These are phyloP conservation scores for Platysteira castanea DNA, from an alignment of 2,113 vertebrate genomes.

Conservation along the genomic window DNA sequence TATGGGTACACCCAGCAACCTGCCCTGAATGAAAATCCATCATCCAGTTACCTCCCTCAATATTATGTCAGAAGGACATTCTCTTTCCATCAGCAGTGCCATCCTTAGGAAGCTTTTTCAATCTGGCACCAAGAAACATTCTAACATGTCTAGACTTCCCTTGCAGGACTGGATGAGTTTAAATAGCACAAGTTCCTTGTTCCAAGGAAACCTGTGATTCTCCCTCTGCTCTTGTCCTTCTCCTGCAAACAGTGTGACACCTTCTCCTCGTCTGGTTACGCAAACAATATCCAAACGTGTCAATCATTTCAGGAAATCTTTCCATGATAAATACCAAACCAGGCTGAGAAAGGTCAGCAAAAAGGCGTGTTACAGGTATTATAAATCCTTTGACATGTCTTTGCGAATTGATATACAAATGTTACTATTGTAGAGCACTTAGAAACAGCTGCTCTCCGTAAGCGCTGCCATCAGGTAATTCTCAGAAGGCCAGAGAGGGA, in stretches of 20 bases:
- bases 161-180: not conserved
- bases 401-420: not conserved
- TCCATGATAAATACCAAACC: constrained; percentile 32
- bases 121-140: not conserved
- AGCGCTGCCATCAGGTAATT: not conserved
- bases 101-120: not conserved
- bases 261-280: not conserved
- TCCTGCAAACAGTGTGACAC: not conserved
- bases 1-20: not conserved
- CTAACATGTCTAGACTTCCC: not conserved
- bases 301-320: constrained; percentile 30
- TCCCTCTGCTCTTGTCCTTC: not conserved
- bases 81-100: not conserved
- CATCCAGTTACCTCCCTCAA: not conserved
- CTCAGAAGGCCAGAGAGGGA: not conserved
- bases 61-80: not conserved
- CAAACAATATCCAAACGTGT: constrained; percentile 10
- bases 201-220: not conserved
- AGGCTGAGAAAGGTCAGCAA: constrained; percentile 41
- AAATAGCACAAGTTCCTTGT: not conserved
- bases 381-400: not conserved
- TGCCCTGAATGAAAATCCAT: not conserved
- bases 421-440: not conserved
- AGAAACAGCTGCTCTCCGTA: not conserved
- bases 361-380: not conserved